A percentile compares a stretch with the other conserved stretches of the same genome.
Conservation (phyloP, 2,797 vertebrate genomes). For the Aeoliscus strigatus region DNA sequence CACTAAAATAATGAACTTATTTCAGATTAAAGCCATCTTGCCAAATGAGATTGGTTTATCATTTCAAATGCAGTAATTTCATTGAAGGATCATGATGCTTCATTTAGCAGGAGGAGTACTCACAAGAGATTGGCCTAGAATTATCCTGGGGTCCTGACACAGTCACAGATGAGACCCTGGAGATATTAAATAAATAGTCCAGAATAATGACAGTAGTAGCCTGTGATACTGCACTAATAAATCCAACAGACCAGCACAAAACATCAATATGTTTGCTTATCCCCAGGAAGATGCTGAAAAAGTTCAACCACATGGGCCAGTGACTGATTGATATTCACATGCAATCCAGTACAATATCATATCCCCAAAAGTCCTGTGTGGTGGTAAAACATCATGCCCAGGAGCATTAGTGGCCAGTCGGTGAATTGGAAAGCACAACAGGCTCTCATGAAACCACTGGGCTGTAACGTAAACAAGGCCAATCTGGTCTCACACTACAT, state of each 20-base stretch:
- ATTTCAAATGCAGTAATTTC: too few relatives aligned
- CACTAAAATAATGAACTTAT: too few relatives aligned
- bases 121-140: too few relatives aligned
- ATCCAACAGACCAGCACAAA: too few relatives aligned
- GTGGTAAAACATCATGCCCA: slow-evolving; percentile 23
- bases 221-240: too few relatives aligned
- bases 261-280: slow-evolving; percentile 4
- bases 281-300: slow-evolving; percentile 1
- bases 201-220: not conserved
- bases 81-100: too few relatives aligned
- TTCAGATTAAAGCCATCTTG: too few relatives aligned
- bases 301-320: not conserved
- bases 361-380: slow-evolving; percentile 7
- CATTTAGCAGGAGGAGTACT: too few relatives aligned
- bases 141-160: too few relatives aligned
- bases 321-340: not conserved
- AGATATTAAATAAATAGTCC: slow-evolving; percentile 6
- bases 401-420: slow-evolving; percentile 19
- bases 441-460: slow-evolving; percentile 43
- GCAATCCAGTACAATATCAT: not conserved
- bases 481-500: slow-evolving; percentile 38
- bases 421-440: slow-evolving; percentile 27
- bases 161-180: slow-evolving; percentile 8
- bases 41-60: too few relatives aligned
- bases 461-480: slow-evolving; percentile 57